A percentile compares a stretch with the other conserved stretches of the same genome.
These are phyloP conservation scores for Cosmia trapezina DNA, from an alignment of 2,888 invertebrate genomes.

Conservation along the genomic window DNA sequence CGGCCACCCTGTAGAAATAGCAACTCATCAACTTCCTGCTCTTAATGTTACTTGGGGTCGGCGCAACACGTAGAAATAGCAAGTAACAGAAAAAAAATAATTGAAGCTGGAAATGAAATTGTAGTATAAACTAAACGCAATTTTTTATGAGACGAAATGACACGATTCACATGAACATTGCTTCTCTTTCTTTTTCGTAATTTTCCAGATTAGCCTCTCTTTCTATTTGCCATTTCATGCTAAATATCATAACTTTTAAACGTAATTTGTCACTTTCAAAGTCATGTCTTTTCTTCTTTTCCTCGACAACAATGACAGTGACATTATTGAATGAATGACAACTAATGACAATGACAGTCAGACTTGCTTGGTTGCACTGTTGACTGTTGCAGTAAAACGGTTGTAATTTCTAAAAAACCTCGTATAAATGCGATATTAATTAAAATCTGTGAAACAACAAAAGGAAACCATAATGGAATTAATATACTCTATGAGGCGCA, in stretches of 20 bases:
- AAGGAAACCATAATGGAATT: slow-evolving; percentile 82
- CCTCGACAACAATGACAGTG: background rate
- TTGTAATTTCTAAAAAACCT: background rate
- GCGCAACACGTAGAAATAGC: too few relatives aligned
- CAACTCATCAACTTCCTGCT: too few relatives aligned
- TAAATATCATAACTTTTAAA: background rate
- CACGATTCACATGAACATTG: background rate
- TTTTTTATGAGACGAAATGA: too few relatives aligned
- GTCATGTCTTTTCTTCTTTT: background rate
- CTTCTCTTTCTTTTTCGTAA: background rate
- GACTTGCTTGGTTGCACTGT: too few relatives aligned
- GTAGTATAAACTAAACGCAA: background rate
- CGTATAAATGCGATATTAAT: background rate
- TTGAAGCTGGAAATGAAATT: background rate
- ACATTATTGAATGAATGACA: background rate
- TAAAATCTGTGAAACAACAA: background rate
- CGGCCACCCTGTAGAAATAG: too few relatives aligned
- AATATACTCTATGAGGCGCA: slow-evolving; percentile 89
- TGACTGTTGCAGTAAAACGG: background rate
- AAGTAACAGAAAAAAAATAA: too few relatives aligned
- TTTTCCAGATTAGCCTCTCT: background rate
- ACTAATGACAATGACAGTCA: too few relatives aligned
- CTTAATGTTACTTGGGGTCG: too few relatives aligned
- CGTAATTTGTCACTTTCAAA: background rate
- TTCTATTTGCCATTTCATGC: background rate